Base-by-base conservation (phyloP, 2,888 invertebrate species). In the Diploptera punctata region DNA sequence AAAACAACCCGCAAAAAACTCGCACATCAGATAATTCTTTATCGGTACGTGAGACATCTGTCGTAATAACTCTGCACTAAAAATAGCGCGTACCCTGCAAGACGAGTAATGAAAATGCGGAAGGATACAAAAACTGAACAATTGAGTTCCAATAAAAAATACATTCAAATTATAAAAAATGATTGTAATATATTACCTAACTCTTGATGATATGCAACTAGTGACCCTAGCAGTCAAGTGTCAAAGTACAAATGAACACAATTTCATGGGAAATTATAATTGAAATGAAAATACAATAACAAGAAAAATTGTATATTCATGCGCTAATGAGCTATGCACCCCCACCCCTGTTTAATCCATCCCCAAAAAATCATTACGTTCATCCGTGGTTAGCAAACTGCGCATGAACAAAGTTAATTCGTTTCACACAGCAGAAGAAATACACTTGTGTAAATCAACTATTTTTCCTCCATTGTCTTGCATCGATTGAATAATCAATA, bases 331-430 rank as follows among this genome's bases (percentile, higher is more conserved):
- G 87, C 83, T 85, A 72, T 71, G 72, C 71, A 71, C 75, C 75
- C 76, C 74, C 74, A 72, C 75, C 76, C 76, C 70, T 67, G 65
- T 62, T 70, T 75, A 73, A 75, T 72, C 75, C 75, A 72, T 73
- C 90, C 90, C 91, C 91, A 91, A 91, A 91, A 91, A 91, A 91
- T 91, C 91, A 91, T 91, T 91, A 91, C 91, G 90, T 90, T 86
- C 86, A 87, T 87, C 86, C 83, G 89, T 88, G 89, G 84, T 83
- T 72, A 57, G 57, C 74, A 75, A 73, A 74, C 73, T 75, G 75
- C 75, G 75, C 75, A 75, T 74, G 76, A 67, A 74, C 76, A 71
- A 71, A 75, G 69, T 74, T 74, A 74, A 70, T 73, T 74, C 75
- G 71, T 71, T 73, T 74, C 73, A 72, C 74, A 73, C 67, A 73